Evolutionary conservation across 2,888 invertebrate genomes (phyloP), one percentile per base, ranked within the genome.

Genomic region (Tyria jacobaeae): DNA sequence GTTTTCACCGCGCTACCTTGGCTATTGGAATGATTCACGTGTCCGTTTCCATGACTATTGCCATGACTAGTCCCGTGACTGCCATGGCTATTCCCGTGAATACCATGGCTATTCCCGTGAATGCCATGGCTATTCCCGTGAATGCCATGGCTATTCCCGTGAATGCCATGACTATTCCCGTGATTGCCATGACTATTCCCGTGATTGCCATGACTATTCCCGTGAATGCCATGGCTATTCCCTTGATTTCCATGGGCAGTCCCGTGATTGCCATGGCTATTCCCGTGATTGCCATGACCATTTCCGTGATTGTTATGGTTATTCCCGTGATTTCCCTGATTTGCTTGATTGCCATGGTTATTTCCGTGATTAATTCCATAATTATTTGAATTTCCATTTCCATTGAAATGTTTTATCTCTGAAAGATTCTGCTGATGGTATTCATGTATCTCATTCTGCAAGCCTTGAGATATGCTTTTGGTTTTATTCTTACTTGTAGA

Each of bases 361-460:
- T 56, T 60, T 0, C 51, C 54, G 24, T 64, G 62, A 27, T 44
- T 51, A 12, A 6, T 31, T 7, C 49, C 41, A 35, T 57, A 41
- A 41, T 17, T 37, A 21, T 62, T 60, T 3, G 59, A 47, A 9
- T 62, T 66, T 3, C 51, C 58, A 55, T 69, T 68, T 35, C 65
- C 87, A 79, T 76, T 89, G 81, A 63, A 71, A 9, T 70, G 78
- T 69, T 48, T 81, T 75, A 21, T 82, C 15, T 69, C 79, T 5
- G 84, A 75, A 37, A 79, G 68, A 3, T 52, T 86, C 31, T 72
- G 78, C 60, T 89, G 87, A 64, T 93, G 92, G 62, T 81, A 92
- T 48, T 94, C 94, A 1, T 87, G 86, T 60, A 93, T 94, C 75
- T 94, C 94, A 64, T 89, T 92, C 70, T 93, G 89, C 2, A 93